Conservation (phyloP, 1,140 invertebrate genomes). For the Caerostris extrusa region DNA sequence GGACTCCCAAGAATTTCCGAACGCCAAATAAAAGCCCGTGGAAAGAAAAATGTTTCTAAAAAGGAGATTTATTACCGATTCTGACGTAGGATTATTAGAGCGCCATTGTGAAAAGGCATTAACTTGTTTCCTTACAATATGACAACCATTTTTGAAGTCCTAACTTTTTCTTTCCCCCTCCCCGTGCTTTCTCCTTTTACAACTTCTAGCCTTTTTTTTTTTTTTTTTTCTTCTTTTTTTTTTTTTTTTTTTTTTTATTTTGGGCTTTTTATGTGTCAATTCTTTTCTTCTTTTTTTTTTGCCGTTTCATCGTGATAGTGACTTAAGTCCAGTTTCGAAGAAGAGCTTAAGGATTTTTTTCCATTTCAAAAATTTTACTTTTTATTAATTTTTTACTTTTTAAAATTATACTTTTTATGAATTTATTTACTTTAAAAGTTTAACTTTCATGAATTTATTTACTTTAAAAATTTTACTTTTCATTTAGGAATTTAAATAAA, state of each 20-base stretch:
- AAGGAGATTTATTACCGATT: slow-evolving; percentile 72
- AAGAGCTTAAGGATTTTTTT: too few species aligned
- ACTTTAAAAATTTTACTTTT: too few species aligned
- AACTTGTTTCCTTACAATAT: slow-evolving; percentile 76
- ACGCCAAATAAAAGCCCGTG: slow-evolving; percentile 13
- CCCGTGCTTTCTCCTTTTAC: slow-evolving; percentile 10
- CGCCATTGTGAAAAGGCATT: slow-evolving; percentile 75
- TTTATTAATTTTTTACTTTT: too few species aligned
- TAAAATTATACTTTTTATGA: too few species aligned
- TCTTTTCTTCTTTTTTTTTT: slow-evolving; percentile 24
- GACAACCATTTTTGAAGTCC: slow-evolving; percentile 66
- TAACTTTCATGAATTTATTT: too few species aligned
- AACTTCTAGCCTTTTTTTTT: background rate
- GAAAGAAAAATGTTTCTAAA: slow-evolving; percentile 45
- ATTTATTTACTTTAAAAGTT: too few species aligned
- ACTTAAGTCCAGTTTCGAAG: too few species aligned
- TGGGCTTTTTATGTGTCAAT: background rate
- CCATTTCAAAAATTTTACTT: too few species aligned
- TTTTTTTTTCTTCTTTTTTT: slow-evolving; percentile 1
- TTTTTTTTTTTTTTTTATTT: background rate
- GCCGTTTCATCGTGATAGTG: too few species aligned
- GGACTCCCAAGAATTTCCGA: slow-evolving; percentile 69
- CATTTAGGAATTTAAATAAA: too few species aligned
- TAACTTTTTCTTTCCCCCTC: background rate
- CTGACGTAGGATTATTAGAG: slow-evolving; percentile 74